Evolutionary conservation across 2,888 invertebrate genomes (phyloP), one percentile per base, ranked within the genome.

Genomic region (Gandaritis pyraliata): DNA sequence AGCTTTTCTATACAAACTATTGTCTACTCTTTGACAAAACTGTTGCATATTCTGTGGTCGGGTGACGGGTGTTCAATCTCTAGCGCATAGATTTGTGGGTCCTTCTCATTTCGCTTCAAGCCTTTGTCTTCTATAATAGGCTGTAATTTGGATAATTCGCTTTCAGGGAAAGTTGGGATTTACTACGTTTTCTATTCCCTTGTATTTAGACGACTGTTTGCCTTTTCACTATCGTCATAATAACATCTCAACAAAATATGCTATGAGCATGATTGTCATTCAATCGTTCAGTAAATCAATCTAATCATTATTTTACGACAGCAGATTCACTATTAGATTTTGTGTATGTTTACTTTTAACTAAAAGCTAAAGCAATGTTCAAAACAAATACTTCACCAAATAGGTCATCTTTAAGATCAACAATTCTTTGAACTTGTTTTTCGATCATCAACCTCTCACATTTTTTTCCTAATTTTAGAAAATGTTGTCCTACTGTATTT

Each of bases 1-100:
- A 72, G 78, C 80, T 81, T 81, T 78, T 75, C 16, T 16, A 15
- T 51, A 58, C 41, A 55, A 47, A 51, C 45, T 55, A n/a, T 18
- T 58, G 36, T 29, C 15, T 49, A 63, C 50, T 54, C 58, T 50
- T 29, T 65, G 66, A 16, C 10, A 16, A 47, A 36, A 51, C 45
- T 55, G 12, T 18, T 63, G 36, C 33, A 15, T 49, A 63, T 50
- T 62, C 58, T 54, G 48, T 65, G 67, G 61, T 64, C 68, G 66
- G 72, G 78, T 82, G 82, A 85, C 78, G 78, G 83, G 84, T 81
- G 81, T 70, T 71, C 72, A 75, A 78, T 71, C 68, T 72, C 70
- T 69, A 61, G 69, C 65, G 66, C 68, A 66, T 68, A 64, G 69
- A 71, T 74, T 77, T 70, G 72, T 72, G 72, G 68, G 71, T 72